Conservation (phyloP, 2,797 vertebrate genomes). For the Dendrocincla fuliginosa region DNA sequence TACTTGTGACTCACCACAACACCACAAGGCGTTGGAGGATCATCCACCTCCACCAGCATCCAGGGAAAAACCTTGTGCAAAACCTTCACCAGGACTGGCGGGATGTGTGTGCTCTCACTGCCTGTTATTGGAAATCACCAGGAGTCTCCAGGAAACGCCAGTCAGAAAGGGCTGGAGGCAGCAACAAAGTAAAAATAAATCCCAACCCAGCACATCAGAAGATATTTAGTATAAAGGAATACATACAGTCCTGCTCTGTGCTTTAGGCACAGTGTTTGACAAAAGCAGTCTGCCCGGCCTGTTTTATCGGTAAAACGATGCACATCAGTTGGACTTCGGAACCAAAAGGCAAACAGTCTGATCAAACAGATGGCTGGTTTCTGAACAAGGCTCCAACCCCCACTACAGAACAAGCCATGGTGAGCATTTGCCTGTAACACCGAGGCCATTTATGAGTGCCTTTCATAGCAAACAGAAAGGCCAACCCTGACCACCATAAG, state of each 20-base stretch:
- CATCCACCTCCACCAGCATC: neutral
- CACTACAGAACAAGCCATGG: neutral
- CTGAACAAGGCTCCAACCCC: neutral
- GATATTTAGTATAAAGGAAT: neutral
- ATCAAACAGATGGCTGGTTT: neutral
- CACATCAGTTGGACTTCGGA: neutral
- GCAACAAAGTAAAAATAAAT: neutral
- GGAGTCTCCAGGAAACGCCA: neutral
- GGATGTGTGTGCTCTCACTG: neutral
- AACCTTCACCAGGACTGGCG: fast-evolving
- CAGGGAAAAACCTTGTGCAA: neutral
- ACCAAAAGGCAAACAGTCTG: neutral
- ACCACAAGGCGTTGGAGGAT: fast-evolving
- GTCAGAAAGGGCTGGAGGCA: neutral
- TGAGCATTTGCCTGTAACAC: neutral
- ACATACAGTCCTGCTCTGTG: neutral
- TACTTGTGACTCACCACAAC: neutral
- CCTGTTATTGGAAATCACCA: fast-evolving
- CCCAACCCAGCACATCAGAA: neutral
- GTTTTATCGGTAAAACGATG: neutral
- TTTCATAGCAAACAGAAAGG: neutral
- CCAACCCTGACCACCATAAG: fast-evolving
- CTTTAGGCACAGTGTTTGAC: neutral
- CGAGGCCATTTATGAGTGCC: neutral
- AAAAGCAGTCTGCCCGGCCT: neutral